Percentiles rank a stretch among this genome's conserved stretches.
Conservation (phyloP, 2,797 vertebrate species). For the Dallia pectoralis region DNA sequence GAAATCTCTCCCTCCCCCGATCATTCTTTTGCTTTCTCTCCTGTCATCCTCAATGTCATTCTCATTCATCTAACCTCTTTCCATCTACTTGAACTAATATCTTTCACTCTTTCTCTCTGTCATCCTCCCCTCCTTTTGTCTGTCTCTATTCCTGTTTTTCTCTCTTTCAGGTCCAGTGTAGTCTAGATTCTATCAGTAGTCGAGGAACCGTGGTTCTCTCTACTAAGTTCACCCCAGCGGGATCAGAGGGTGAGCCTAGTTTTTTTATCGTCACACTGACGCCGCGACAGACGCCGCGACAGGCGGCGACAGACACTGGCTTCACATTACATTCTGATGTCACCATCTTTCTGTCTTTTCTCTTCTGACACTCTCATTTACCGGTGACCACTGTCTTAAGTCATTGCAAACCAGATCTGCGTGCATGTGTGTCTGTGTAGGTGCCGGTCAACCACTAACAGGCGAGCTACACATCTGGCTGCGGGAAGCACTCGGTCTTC, state of each 20-base stretch:
- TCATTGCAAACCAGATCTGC: not conserved
- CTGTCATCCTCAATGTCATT: not conserved
- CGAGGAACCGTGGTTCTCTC: slow-evolving; percentile 84
- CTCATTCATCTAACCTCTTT: too few relatives aligned
- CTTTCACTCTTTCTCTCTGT: slow-evolving; percentile 19
- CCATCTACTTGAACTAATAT: too few relatives aligned
- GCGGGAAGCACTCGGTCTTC: slow-evolving; percentile 85
- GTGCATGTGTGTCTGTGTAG: slow-evolving; percentile 61
- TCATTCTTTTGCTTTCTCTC: not conserved
- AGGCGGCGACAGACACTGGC: too few relatives aligned
- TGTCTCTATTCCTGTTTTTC: slow-evolving; percentile 10
- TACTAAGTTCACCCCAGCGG: slow-evolving; percentile 83
- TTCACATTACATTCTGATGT: slow-evolving; percentile 8
- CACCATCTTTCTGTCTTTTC: not conserved
- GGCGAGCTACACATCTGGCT: slow-evolving; percentile 97
- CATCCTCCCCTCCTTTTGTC: not conserved
- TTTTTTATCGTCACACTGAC: not conserved
- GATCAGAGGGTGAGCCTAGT: slow-evolving; percentile 78
- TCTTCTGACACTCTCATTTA: not conserved
- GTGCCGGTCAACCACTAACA: slow-evolving; percentile 78
- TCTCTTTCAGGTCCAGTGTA: slow-evolving; percentile 71
- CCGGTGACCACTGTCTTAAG: slow-evolving; percentile 35
- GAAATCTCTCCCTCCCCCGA: slow-evolving; percentile 14
- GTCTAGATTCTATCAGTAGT: slow-evolving; percentile 73
- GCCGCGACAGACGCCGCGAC: slow-evolving; percentile 5